Percentiles rank a stretch among this genome's conserved stretches.
These are phyloP conservation scores for Pantala flavescens DNA, from an alignment of 1,140 invertebrate genomes.

Conservation along the genomic window DNA sequence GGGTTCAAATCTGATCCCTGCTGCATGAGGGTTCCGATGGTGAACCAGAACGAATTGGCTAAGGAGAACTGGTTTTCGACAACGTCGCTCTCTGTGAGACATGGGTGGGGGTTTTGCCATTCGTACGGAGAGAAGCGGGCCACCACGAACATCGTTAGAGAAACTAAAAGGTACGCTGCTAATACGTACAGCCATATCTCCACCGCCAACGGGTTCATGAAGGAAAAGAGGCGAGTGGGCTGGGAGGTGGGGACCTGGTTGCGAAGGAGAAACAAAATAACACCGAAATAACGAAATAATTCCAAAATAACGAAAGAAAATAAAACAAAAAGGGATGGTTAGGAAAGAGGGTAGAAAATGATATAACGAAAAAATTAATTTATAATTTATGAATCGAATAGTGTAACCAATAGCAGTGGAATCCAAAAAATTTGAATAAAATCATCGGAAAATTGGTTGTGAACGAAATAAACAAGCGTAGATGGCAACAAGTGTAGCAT, in stretches of 20 bases:
- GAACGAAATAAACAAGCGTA: too few relatives aligned
- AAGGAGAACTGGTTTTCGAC: slow-evolving; percentile 57
- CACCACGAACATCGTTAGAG: slow-evolving; percentile 72
- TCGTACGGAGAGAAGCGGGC: slow-evolving; percentile 71
- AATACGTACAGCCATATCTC: slow-evolving; percentile 75
- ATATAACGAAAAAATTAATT: too few relatives aligned
- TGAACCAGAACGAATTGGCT: slow-evolving; percentile 68
- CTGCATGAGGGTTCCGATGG: slow-evolving; percentile 73
- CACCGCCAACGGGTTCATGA: slow-evolving; percentile 74
- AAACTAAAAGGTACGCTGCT: slow-evolving; percentile 65
- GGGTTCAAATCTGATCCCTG: slow-evolving; percentile 68
- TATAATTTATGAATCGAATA: too few relatives aligned
- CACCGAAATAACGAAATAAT: background rate
- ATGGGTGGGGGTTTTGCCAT: slow-evolving; percentile 67
- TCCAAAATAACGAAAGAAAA: background rate
- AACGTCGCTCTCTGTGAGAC: slow-evolving; percentile 47
- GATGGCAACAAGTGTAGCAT: too few relatives aligned
- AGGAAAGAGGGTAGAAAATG: too few relatives aligned
- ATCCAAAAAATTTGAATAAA: too few relatives aligned
- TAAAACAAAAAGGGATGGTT: background rate
- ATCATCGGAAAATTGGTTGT: too few relatives aligned
- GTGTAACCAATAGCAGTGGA: too few relatives aligned
- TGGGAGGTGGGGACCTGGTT: slow-evolving; percentile 54
- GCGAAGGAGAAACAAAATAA: background rate
- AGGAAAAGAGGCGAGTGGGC: slow-evolving; percentile 69